Evolutionary conservation across 1,140 invertebrate species (phyloP).

Genomic region (Drosophila willistoni): DNA sequence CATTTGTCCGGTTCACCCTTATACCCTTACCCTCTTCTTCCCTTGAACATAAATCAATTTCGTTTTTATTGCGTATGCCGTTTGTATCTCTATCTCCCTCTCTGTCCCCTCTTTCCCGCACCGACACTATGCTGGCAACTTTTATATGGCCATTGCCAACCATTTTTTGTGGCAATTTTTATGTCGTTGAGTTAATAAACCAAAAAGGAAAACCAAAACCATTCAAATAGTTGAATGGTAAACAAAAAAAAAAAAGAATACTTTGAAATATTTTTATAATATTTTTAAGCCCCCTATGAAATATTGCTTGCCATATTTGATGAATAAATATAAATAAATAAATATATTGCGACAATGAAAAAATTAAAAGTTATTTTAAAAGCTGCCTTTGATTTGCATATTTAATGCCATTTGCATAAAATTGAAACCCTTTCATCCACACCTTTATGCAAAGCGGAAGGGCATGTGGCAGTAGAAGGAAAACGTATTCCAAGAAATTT

Average conservation of each 20-base stretch:
- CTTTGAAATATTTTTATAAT: conserved; percentile 54
- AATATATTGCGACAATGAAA: conserved; percentile 55
- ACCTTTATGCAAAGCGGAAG: conserved; percentile 16
- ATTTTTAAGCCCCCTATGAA: conserved; percentile 72
- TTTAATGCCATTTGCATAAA: conserved; percentile 70
- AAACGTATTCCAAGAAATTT: conserved; percentile 1
- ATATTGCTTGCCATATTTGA: conserved; percentile 64
- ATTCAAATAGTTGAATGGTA: conserved; percentile 10
- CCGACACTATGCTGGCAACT: conserved; percentile 20
- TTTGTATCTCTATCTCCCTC: conserved; percentile 48
- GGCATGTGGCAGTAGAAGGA: neutral
- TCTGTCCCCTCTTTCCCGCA: neutral
- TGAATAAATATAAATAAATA: conserved; percentile 68
- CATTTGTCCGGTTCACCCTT: neutral
- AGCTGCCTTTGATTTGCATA: conserved; percentile 67
- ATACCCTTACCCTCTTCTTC: conserved; percentile 25
- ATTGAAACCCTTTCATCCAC: conserved; percentile 20
- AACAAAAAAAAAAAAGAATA: conserved; percentile 23
- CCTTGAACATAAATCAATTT: conserved; percentile 70
- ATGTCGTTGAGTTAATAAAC: conserved; percentile 73
- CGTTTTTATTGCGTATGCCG: conserved; percentile 67
- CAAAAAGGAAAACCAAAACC: conserved; percentile 35
- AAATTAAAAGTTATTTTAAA: conserved; percentile 69
- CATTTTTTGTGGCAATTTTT: conserved; percentile 55
- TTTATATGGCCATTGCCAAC: conserved; percentile 59